A percentile compares a stretch with the other conserved stretches of the same genome.
These are phyloP conservation scores for Styela plicata DNA, from an alignment of 23 tunicate genomes.

Conservation along the genomic window DNA sequence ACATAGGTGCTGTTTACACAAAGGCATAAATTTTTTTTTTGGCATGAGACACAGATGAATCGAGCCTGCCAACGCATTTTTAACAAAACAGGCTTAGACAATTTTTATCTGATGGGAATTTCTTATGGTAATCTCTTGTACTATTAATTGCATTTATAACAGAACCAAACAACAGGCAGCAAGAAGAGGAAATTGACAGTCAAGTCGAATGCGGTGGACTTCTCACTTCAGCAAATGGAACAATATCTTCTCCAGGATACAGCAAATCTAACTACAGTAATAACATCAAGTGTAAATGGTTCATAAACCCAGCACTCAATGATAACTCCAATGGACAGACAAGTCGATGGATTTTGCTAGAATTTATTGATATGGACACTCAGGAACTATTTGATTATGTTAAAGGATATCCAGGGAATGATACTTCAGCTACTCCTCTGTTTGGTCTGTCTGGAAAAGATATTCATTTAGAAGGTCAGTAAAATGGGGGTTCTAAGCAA, in stretches of 20 bases:
- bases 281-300: neutral
- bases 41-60: too few relatives aligned
- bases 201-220: neutral
- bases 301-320: neutral
- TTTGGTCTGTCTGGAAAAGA: slow-evolving; percentile 3
- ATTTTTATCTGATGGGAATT: too few relatives aligned
- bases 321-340: neutral
- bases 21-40: too few relatives aligned
- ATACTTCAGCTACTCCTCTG: neutral
- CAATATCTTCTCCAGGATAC: neutral
- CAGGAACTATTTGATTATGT: neutral
- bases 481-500: neutral
- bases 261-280: neutral
- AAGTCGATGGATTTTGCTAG: neutral
- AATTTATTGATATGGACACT: neutral
- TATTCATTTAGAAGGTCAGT: neutral
- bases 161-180: neutral
- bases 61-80: too few relatives aligned
- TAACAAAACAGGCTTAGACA: too few relatives aligned
- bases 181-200: neutral
- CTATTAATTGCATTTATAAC: too few relatives aligned
- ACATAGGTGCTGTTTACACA: too few relatives aligned
- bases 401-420: neutral
- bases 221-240: neutral
- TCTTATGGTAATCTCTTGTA: too few relatives aligned